Base-by-base conservation (phyloP, 2,113 vertebrate species). In the Myiozetetes cayanensis region DNA sequence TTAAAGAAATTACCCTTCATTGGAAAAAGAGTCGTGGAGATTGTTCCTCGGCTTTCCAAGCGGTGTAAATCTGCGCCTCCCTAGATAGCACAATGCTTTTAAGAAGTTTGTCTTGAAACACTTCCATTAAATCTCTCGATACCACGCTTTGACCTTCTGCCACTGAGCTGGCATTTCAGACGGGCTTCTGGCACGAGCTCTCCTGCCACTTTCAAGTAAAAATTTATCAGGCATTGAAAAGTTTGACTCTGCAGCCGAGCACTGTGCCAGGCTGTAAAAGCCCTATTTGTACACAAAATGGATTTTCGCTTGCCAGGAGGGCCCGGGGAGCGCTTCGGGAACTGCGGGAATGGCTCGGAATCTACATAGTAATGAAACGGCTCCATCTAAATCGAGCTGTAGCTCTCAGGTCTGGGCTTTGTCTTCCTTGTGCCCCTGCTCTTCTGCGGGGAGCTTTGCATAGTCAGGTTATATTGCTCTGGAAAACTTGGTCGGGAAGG, bases 171-270 rank as follows among this genome's bases (percentile, higher is more conserved):
- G 87, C 91, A 52, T 87, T 72, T 79, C 71, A 5, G 15, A 27
- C 4, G 1, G 39, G 56, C 67, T 90, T 53, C 94, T 97, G 97
- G 96, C 87, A 72, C 37, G 37, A 85, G 73, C 70, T 78, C 63
- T 62, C 21, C 75, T 85, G 79, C 90, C 78, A 53, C 79, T 95
- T 94, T 70, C 56, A 94, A 96, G 93, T 79, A 56, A 94, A 85
- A 95, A 94, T 85, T 73, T 78, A 71, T 13, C 81, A 63, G 47
- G 62, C 66, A 74, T 28, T 66, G 89, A 59, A 73, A 88, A 77
- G 73, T 95, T 92, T n/a, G 41, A 63, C 71, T 79, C 78, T 5
- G 52, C 74, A 91, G 74, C 58, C 0, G 4, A 95, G 85, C 53
- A 1, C 56, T 10, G 65, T 84, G 94, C 94, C 93, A 96, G 85